phyloP scores from a whole-genome alignment of 2,113 vertebrate species.

The Labrus mixtus region DNA sequence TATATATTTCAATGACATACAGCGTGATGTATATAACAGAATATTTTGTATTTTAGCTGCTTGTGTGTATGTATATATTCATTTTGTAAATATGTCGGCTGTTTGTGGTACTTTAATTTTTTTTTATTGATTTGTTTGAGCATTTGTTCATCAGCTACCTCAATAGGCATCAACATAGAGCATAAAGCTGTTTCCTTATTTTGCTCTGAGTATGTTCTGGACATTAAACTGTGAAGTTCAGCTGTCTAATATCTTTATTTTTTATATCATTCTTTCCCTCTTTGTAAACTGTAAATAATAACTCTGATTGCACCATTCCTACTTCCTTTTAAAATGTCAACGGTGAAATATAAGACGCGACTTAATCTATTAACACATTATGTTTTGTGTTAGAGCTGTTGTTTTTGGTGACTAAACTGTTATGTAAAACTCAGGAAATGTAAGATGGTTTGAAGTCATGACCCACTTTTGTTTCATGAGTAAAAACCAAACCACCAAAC shows the following conservation, averaged over 20 bases:
- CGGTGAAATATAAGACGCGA: background rate
- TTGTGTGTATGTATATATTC: background rate
- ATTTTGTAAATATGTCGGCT: background rate
- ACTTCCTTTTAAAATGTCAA: background rate
- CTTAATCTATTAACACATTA: background rate
- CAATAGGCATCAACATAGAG: background rate
- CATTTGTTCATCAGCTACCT: slow-evolving; percentile 2
- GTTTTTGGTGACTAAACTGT: background rate
- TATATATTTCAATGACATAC: background rate
- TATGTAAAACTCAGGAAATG: too few relatives aligned
- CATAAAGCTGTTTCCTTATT: background rate
- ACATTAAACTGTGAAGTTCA: too few relatives aligned
- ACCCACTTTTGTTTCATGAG: too few relatives aligned
- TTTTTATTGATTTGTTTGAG: background rate
- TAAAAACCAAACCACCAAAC: too few relatives aligned
- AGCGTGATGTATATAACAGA: background rate
- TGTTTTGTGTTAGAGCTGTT: background rate
- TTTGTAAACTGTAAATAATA: background rate
- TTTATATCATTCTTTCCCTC: background rate
- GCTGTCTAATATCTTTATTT: background rate
- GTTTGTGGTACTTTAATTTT: background rate
- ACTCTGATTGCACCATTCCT: background rate
- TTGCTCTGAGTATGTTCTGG: background rate
- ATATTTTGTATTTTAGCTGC: background rate
- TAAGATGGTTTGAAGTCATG: too few relatives aligned